These are phyloP conservation scores for Propithecus coquereli DNA, from an alignment of 2,113 vertebrate species.

Conservation along the genomic window DNA sequence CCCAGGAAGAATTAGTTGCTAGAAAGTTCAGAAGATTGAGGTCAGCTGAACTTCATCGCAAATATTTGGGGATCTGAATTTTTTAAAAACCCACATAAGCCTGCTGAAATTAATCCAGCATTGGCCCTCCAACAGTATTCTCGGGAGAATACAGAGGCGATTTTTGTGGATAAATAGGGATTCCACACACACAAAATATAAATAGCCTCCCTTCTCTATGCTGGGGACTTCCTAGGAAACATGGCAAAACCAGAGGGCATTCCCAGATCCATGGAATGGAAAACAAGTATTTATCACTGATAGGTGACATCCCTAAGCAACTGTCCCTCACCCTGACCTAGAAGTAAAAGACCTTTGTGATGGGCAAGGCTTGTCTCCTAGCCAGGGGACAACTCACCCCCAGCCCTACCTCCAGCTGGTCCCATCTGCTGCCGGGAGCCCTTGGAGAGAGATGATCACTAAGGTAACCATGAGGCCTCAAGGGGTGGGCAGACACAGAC, in stretches of 20 bases:
- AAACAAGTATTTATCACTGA: background rate
- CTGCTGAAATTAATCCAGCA: background rate
- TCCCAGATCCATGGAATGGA: background rate
- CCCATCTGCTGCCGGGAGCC: background rate
- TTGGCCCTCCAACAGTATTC: background rate
- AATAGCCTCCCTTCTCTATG: background rate
- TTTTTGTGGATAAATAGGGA: background rate
- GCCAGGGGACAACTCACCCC: background rate
- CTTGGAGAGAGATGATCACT: conserved; percentile 11
- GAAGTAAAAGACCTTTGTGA: background rate
- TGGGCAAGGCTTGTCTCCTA: background rate
- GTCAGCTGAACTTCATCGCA: background rate
- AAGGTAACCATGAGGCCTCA: conserved; percentile 30
- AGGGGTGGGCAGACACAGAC: background rate
- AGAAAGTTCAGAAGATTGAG: background rate
- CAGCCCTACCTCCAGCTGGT: background rate
- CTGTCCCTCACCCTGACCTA: background rate
- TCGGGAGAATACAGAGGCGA: background rate
- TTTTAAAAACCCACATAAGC: background rate
- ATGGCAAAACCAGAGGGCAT: background rate
- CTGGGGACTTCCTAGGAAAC: background rate
- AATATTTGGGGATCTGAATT: background rate
- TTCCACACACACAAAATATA: background rate
- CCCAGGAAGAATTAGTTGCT: background rate
- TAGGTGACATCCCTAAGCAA: background rate